These are phyloP conservation scores for Rallus crepitans DNA, from an alignment of 2,797 vertebrate genomes.

Conservation along the genomic window DNA sequence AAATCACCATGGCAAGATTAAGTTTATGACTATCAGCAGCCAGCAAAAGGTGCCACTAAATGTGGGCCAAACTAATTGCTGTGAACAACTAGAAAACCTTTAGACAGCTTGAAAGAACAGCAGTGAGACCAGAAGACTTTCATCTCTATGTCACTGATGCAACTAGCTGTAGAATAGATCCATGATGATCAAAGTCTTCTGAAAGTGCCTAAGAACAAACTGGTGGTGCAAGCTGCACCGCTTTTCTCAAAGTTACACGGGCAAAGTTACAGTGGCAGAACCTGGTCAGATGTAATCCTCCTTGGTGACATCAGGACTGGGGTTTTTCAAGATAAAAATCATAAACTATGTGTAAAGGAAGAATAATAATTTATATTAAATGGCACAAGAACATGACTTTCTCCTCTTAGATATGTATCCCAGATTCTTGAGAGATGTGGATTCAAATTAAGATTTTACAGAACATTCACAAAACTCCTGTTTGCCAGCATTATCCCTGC, in stretches of 20 bases:
- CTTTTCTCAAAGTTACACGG: not conserved
- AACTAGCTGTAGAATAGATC: not conserved
- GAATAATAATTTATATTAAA: not conserved
- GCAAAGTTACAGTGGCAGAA: not conserved
- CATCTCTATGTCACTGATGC: not conserved
- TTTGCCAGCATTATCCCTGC: not conserved
- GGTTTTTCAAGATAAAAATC: not conserved
- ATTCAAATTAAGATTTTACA: not conserved
- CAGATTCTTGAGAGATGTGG: not conserved
- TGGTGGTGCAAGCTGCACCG: not conserved
- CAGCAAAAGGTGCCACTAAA: not conserved
- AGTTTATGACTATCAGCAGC: not conserved
- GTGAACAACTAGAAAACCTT: not conserved
- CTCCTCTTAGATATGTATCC: not conserved
- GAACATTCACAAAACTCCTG: not conserved
- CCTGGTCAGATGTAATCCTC: not conserved
- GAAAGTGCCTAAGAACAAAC: not conserved
- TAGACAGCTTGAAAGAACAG: conserved; percentile 14
- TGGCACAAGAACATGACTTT: not conserved
- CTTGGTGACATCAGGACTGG: not conserved
- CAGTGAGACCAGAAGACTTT: conserved; percentile 20
- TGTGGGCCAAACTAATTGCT: not conserved
- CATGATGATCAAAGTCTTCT: conserved; percentile 35
- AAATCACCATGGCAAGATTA: not conserved
- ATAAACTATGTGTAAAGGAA: not conserved